These are phyloP conservation scores for Cynopterus brachyotis DNA, from an alignment of 2,113 vertebrate species.

Conservation along the genomic window DNA sequence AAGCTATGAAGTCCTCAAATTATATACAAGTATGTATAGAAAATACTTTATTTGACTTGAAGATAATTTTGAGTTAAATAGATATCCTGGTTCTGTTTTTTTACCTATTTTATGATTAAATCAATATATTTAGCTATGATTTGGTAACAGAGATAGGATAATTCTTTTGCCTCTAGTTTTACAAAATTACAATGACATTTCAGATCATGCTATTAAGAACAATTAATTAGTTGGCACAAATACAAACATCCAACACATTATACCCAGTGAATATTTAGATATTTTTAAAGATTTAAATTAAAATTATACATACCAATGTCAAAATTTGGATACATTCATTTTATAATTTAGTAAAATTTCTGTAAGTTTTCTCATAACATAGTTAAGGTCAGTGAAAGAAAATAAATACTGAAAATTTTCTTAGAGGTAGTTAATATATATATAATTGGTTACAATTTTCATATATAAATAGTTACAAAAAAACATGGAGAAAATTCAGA, in stretches of 20 bases:
- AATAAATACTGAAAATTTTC: background rate
- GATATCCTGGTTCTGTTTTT: background rate
- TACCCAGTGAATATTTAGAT: background rate
- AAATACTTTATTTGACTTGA: background rate
- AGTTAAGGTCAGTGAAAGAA: background rate
- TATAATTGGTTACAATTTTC: background rate
- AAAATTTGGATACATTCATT: background rate
- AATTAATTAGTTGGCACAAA: background rate
- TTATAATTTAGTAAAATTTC: background rate
- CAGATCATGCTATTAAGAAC: background rate
- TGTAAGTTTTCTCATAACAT: background rate
- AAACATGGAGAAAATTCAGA: background rate
- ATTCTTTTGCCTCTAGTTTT: background rate
- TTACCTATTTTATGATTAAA: background rate
- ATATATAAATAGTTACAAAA: background rate
- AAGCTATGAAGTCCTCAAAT: background rate
- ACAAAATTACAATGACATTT: background rate
- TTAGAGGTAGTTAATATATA: background rate
- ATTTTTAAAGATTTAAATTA: background rate
- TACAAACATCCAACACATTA: background rate
- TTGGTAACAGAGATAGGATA: background rate
- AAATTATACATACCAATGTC: background rate
- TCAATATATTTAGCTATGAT: background rate
- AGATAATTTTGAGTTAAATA: background rate
- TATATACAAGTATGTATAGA: background rate